Evolutionary conservation across 2,797 vertebrate genomes (phyloP).

Genomic region (Pantherophis vulpinus): DNA sequence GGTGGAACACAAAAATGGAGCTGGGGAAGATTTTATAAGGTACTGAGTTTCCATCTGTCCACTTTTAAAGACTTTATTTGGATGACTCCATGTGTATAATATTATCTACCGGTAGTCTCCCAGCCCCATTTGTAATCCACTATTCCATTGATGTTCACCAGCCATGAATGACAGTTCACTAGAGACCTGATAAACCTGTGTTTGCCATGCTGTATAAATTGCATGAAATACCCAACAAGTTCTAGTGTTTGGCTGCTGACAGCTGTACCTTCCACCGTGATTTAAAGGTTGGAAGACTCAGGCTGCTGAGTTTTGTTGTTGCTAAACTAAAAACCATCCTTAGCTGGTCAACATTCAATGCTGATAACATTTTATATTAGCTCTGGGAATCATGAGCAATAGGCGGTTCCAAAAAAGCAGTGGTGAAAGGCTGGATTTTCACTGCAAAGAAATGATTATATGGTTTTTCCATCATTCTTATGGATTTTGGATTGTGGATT

Average conservation of each 20-base stretch:
- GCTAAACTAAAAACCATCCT: not conserved
- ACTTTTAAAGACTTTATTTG: not conserved
- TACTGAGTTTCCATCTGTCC: not conserved
- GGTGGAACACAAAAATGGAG: conserved; percentile 22
- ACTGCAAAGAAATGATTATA: not conserved
- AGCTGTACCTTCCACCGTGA: not conserved
- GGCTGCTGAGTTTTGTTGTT: not conserved
- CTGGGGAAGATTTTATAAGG: not conserved
- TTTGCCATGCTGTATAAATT: not conserved
- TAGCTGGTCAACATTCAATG: not conserved
- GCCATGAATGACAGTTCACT: not conserved
- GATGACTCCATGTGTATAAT: not conserved
- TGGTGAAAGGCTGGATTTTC: not conserved
- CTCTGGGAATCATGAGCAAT: not conserved
- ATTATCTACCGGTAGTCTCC: not conserved
- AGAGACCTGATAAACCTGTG: not conserved
- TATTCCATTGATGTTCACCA: not conserved
- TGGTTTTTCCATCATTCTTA: not conserved
- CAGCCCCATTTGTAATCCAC: not conserved
- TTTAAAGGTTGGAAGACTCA: not conserved
- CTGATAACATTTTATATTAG: too few relatives aligned
- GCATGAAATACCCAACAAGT: not conserved
- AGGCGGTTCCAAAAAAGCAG: not conserved
- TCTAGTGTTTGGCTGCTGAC: too few relatives aligned
- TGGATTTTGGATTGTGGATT: too few relatives aligned